Conservation (phyloP, 2,113 vertebrate species). For the Sisor rabdophorus region DNA sequence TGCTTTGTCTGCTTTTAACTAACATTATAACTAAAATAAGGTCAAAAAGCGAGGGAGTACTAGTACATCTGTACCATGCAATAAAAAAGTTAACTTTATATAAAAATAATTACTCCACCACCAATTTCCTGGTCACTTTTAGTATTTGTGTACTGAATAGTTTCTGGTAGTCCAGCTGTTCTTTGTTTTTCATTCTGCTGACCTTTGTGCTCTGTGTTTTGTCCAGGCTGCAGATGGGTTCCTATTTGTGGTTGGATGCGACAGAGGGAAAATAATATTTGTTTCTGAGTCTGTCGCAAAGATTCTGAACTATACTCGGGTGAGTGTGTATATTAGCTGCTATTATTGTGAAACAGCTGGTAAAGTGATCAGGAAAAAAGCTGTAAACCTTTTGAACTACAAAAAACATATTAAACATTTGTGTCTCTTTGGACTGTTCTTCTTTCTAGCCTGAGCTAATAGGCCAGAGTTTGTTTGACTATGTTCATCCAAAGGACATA, state of each 20-base stretch:
- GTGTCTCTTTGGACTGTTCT: slow-evolving; percentile 16
- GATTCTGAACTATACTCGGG: slow-evolving; percentile 85
- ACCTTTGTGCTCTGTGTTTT: slow-evolving; percentile 34
- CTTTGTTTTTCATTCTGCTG: slow-evolving; percentile 9
- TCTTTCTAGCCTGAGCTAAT: slow-evolving; percentile 76
- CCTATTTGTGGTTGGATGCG: slow-evolving; percentile 88
- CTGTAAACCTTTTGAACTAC: not conserved
- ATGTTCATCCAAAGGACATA: slow-evolving; percentile 87
- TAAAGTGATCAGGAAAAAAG: not conserved
- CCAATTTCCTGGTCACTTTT: no score
- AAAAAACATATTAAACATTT: not conserved
- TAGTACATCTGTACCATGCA: no score
- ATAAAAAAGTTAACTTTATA: no score
- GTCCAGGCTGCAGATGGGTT: slow-evolving; percentile 86
- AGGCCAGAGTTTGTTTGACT: slow-evolving; percentile 89
- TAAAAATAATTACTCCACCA: no score
- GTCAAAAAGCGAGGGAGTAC: no score
- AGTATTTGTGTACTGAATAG: not conserved
- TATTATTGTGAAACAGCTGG: not conserved
- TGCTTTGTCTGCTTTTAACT: no score
- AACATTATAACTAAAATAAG: no score
- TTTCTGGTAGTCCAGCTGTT: slow-evolving; percentile 6
- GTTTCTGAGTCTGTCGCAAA: slow-evolving; percentile 87
- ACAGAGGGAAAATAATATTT: slow-evolving; percentile 88
- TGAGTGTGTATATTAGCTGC: slow-evolving; percentile 48